A percentile compares a stretch with the other conserved stretches of the same genome.
These are phyloP conservation scores for Phocoena sinus DNA, from an alignment of 2,113 vertebrate species.

Conservation along the genomic window DNA sequence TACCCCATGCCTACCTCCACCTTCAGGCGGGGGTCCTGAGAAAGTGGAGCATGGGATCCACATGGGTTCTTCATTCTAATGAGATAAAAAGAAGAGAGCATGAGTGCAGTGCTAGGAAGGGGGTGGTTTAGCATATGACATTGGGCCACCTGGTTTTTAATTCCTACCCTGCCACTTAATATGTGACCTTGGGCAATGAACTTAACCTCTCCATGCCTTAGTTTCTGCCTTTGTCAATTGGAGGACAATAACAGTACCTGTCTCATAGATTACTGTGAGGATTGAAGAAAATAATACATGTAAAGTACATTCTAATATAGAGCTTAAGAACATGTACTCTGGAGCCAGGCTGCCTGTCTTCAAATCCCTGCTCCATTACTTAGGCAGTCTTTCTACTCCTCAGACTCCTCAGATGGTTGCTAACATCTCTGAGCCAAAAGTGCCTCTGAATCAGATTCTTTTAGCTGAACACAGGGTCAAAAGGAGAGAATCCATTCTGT, in stretches of 20 bases:
- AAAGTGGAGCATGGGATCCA: background rate
- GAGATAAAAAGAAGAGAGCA: background rate
- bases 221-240: background rate
- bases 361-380: background rate
- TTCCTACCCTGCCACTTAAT: background rate
- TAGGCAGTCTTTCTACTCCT: background rate
- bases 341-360: background rate
- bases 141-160: background rate
- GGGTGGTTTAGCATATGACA: background rate
- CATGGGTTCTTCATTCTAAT: background rate
- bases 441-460: background rate
- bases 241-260: background rate
- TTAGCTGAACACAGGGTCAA: too few relatives aligned
- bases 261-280: background rate
- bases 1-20: background rate
- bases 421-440: background rate
- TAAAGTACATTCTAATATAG: background rate
- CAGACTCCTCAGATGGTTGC: background rate
- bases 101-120: fast-evolving
- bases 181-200: background rate
- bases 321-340: background rate
- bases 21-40: background rate
- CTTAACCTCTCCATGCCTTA: background rate
- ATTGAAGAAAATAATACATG: background rate
- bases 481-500: too few relatives aligned